Evolutionary conservation across 2,888 invertebrate genomes (phyloP).

Genomic region (Aleiodes testaceus): DNA sequence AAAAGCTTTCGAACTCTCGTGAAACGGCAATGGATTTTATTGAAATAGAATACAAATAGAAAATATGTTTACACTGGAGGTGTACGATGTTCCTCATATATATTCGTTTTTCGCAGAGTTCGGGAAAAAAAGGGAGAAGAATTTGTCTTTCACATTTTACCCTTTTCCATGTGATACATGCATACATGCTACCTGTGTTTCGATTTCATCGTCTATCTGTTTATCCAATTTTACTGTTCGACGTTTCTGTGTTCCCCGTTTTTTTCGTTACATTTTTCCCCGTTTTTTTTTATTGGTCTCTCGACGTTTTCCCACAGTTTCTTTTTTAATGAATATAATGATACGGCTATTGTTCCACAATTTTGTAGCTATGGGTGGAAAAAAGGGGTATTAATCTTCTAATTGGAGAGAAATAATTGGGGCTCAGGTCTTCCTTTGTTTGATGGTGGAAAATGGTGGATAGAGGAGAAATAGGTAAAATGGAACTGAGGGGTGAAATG

Average conservation of each 20-base stretch:
- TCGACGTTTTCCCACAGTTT: neutral
- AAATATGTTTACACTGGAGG: slow-evolving; percentile 65
- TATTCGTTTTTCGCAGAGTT: slow-evolving; percentile 15
- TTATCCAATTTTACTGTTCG: slow-evolving; percentile 18
- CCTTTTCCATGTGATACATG: neutral
- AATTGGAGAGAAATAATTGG: too few relatives aligned
- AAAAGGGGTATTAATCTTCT: too few relatives aligned
- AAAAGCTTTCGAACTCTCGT: slow-evolving; percentile 45
- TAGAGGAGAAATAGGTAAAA: too few relatives aligned
- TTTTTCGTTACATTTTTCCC: slow-evolving; percentile 15
- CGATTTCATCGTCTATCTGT: slow-evolving; percentile 22
- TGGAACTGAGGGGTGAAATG: too few relatives aligned
- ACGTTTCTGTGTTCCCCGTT: neutral
- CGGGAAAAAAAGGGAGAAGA: slow-evolving; percentile 7
- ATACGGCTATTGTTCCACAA: too few relatives aligned
- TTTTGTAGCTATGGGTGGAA: too few relatives aligned
- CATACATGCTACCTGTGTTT: slow-evolving; percentile 16
- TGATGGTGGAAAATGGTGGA: too few relatives aligned
- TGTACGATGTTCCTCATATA: slow-evolving; percentile 29
- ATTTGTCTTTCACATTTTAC: neutral
- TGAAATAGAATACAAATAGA: slow-evolving; percentile 67
- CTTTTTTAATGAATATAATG: too few relatives aligned
- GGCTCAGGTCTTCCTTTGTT: too few relatives aligned
- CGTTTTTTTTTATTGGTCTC: neutral
- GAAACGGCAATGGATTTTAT: slow-evolving; percentile 52